phyloP scores from a whole-genome alignment of 2,797 vertebrate species.

The Acipenser transmontanus region DNA sequence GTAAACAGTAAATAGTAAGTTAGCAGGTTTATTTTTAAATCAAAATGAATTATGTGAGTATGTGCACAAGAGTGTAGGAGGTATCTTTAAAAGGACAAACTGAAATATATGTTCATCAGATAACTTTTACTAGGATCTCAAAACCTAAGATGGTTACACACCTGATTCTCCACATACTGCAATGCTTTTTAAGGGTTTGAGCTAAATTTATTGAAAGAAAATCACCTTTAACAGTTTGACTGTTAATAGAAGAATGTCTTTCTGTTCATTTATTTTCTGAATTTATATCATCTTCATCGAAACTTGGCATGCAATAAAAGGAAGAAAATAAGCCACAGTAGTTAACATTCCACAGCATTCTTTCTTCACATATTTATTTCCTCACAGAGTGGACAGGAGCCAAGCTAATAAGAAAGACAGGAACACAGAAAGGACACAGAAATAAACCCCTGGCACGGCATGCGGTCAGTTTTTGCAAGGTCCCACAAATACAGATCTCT shows the following conservation, averaged over 20 bases:
- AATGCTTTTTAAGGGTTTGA: conserved; percentile 66
- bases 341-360: conserved; percentile 63
- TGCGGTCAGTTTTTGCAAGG: neutral
- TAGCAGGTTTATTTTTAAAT: no score
- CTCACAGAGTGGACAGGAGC: conserved; percentile 40
- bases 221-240: conserved; percentile 59
- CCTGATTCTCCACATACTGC: conserved; percentile 65
- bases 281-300: conserved; percentile 59
- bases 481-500: conserved; percentile 21
- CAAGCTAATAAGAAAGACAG: conserved; percentile 29
- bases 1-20: no score
- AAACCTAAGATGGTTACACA: conserved; percentile 30
- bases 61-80: no score
- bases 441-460: conserved; percentile 29
- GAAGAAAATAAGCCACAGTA: conserved; percentile 42
- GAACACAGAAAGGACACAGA: conserved; percentile 20
- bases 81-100: no score
- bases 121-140: no score
- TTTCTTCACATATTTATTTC: conserved; percentile 68
- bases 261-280: conserved; percentile 48
- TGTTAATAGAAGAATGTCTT: conserved; percentile 57
- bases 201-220: conserved; percentile 56
- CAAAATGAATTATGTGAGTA: no score
- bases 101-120: no score
- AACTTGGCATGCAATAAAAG: conserved; percentile 60